A percentile compares a stretch with the other conserved stretches of the same genome.
phyloP scores from a whole-genome alignment of 2,797 vertebrate species.

The Gambelia wislizenii region DNA sequence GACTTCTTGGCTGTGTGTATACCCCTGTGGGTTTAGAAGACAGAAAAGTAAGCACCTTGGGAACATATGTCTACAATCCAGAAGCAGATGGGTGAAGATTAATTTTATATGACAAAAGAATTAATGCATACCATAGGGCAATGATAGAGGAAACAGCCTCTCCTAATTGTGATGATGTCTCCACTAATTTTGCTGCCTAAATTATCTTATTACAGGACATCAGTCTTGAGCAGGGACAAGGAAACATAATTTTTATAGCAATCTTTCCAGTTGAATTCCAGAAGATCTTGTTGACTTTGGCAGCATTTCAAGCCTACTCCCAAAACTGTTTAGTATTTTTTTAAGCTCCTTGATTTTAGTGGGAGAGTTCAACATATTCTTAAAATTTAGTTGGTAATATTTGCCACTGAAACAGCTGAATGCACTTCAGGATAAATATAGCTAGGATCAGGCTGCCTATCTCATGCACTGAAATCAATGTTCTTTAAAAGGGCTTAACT shows the following conservation, averaged over 20 bases:
- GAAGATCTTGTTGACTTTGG: not conserved
- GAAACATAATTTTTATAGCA: not conserved
- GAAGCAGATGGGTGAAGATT: constrained; percentile 58
- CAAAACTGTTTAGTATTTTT: not conserved
- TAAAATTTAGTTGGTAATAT: not conserved
- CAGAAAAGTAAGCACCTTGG: constrained; percentile 59
- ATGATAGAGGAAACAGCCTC: constrained; percentile 36
- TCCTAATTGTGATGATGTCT: constrained; percentile 33
- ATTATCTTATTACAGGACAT: not conserved
- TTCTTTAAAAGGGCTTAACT: not conserved
- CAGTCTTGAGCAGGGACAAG: not conserved
- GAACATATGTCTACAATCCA: constrained; percentile 64
- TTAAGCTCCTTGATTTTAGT: not conserved
- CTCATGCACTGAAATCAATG: not conserved
- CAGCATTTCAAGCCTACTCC: not conserved
- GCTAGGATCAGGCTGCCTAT: not conserved
- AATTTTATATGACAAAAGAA: constrained; percentile 54
- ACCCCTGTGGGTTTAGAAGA: constrained; percentile 50
- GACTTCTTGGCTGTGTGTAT: not conserved
- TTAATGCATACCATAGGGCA: constrained; percentile 55
- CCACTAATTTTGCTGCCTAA: not conserved
- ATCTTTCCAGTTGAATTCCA: not conserved
- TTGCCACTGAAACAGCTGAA: not conserved
- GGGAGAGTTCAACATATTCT: not conserved
- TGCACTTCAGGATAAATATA: not conserved